Conservation (phyloP, 2,113 vertebrate species). For the Dascyllus trimaculatus region DNA sequence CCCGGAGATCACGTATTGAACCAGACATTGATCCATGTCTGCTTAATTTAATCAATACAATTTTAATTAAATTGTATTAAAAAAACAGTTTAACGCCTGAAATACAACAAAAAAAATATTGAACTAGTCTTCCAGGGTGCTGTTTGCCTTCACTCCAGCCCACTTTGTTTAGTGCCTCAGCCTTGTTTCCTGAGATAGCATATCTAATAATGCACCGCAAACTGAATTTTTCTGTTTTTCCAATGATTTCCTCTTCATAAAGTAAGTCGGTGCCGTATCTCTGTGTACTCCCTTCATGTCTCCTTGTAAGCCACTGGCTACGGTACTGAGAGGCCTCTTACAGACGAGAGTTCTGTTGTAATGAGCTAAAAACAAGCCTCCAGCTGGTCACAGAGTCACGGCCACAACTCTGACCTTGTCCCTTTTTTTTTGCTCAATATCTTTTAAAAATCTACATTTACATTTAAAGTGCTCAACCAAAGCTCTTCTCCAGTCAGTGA, state of each 20-base stretch:
- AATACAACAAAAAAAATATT: too few species aligned
- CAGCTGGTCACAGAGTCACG: conserved; percentile 40
- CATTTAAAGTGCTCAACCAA: conserved; percentile 27
- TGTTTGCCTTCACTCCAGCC: neutral
- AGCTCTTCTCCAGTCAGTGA: conserved; percentile 24
- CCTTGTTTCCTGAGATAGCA: too few species aligned
- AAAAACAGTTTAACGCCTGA: too few species aligned
- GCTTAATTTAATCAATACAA: neutral
- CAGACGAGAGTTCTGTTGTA: neutral
- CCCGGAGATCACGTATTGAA: neutral
- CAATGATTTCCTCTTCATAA: neutral
- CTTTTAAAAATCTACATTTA: conserved; percentile 18
- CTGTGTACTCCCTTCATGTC: neutral
- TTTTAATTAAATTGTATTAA: too few species aligned
- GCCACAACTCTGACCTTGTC: conserved; percentile 22
- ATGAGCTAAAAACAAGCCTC: conserved; percentile 46
- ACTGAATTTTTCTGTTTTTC: neutral
- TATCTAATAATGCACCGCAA: neutral
- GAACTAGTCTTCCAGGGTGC: too few species aligned
- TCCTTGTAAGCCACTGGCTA: neutral
- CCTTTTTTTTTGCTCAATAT: neutral
- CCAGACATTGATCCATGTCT: too few species aligned
- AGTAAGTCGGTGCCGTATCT: neutral
- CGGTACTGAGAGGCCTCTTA: neutral
- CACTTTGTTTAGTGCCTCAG: too few species aligned